phyloP scores from a whole-genome alignment of 37 sponge, comb jelly and placozoan species.

The Trichoplax adhaerens region DNA sequence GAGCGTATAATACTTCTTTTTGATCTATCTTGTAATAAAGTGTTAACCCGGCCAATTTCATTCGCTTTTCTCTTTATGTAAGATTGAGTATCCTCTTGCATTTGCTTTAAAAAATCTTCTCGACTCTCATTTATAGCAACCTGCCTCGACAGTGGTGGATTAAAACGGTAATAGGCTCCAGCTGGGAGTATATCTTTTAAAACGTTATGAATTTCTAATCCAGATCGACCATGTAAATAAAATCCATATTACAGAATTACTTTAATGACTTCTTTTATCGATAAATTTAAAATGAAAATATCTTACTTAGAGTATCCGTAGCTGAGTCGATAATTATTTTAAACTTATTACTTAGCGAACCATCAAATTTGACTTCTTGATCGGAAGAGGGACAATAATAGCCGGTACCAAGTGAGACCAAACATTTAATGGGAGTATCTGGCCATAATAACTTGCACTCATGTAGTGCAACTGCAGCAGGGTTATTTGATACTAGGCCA shows the following conservation, averaged over 20 bases:
- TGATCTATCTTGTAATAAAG: too few species aligned
- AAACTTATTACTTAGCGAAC: slow-evolving; percentile 36
- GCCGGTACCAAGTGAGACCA: slow-evolving; percentile 76
- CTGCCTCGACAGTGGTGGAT: slow-evolving; percentile 48
- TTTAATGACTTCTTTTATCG: too few species aligned
- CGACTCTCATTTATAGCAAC: slow-evolving; percentile 50
- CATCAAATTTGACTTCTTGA: neutral
- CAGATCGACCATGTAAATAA: too few species aligned
- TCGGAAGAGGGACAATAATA: neutral
- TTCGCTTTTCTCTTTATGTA: slow-evolving; percentile 4
- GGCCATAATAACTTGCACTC: slow-evolving; percentile 67
- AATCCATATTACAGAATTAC: too few species aligned
- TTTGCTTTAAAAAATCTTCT: slow-evolving; percentile 27
- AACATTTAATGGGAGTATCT: slow-evolving; percentile 46
- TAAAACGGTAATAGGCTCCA: slow-evolving; percentile 56
- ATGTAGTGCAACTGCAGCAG: slow-evolving; percentile 66
- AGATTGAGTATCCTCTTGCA: slow-evolving; percentile 32
- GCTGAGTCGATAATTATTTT: slow-evolving; percentile 44
- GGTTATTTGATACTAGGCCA: slow-evolving; percentile 71
- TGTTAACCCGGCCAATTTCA: too few species aligned
- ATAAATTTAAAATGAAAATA: too few species aligned
- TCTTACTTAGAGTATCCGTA: slow-evolving; percentile 61
- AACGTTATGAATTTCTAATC: slow-evolving; percentile 48
- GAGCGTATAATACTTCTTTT: too few species aligned
- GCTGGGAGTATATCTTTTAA: slow-evolving; percentile 40